These are phyloP conservation scores for Pollenia angustigena DNA, from an alignment of 2,888 invertebrate species.

Conservation along the genomic window DNA sequence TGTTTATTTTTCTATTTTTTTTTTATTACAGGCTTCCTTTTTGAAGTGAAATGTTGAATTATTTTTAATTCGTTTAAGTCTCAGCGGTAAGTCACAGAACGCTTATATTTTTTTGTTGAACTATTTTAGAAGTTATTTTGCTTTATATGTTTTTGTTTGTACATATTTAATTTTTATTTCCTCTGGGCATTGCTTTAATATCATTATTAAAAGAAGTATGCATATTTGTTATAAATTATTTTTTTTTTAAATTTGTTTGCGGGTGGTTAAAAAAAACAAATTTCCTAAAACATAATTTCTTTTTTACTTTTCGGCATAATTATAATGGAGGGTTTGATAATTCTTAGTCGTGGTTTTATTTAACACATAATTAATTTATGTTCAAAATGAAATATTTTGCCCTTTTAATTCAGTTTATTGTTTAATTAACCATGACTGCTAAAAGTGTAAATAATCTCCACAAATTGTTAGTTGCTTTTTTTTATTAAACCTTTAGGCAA, in stretches of 20 bases:
- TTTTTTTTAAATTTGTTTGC: constrained; percentile 17
- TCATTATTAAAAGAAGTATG: background rate
- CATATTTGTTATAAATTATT: background rate
- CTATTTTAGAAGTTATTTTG: background rate
- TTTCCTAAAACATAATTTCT: background rate
- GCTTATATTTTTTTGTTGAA: constrained; percentile 21
- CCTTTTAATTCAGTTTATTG: background rate
- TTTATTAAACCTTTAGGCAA: too few relatives aligned
- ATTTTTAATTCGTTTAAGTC: constrained; percentile 52
- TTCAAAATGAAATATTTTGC: background rate
- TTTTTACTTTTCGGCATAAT: too few relatives aligned
- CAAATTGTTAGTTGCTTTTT: background rate
- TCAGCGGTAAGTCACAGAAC: constrained; percentile 48
- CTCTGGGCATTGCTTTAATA: constrained; percentile 56
- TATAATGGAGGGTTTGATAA: background rate
- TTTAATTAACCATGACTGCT: background rate
- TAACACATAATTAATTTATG: constrained; percentile 24
- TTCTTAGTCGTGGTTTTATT: background rate
- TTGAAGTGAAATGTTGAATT: constrained; percentile 26
- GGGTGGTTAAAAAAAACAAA: background rate
- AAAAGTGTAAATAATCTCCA: background rate
- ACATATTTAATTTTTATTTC: constrained; percentile 29
- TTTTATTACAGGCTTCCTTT: constrained; percentile 18
- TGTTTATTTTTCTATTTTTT: background rate
- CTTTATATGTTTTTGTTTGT: background rate